Evolutionary conservation across 1,140 invertebrate genomes (phyloP), one percentile per base, ranked within the genome.

Genomic region (Pogonognathellus flavescens): DNA sequence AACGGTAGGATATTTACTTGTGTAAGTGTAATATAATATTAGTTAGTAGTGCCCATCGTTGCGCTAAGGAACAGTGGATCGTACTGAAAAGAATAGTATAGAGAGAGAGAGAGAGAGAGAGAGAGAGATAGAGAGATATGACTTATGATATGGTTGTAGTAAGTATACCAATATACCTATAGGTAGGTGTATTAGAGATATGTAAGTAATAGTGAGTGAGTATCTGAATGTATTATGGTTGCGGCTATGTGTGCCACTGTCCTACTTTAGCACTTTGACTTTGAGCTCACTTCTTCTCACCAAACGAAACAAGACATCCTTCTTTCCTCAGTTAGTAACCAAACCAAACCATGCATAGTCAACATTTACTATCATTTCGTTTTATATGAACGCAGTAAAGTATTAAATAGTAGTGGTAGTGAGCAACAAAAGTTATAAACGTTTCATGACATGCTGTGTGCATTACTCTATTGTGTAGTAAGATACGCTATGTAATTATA

Each of bases 191-290:
- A 49, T 13, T 49, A 31, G 5, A 76, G 25, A 50, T 49, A 76
- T 0, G 49, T 20, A 66, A 16, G 18, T 66, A 66, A 18, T 66
- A 25, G 62, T 25, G 14, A 25, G 62, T 25, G 14, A 66, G 62
- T 66, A 60, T 20, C 62, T 66, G 25, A 66, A 60, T 60, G 60
- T 66, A 66, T 41, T 76, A 76, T 76, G 70, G 70, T 31, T 76
- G n/a, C 31, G 31, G 70, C 70, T 76, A 76, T 76, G 70, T 76
- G 70, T 76, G 70, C 70, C 70, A 76, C 70, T 76, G 70, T 76
- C 70, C 70, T 76, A 76, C 70, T 76, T 76, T 76, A 76, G 70
- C 70, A 76, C 70, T 76, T 76, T 76, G 70, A 76, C 70, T 76
- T 76, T 76, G 70, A 76, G 70, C 70, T 76, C 70, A 76, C 70